phyloP scores from a whole-genome alignment of 2,797 vertebrate genomes.

The Spheniscus humboldti region DNA sequence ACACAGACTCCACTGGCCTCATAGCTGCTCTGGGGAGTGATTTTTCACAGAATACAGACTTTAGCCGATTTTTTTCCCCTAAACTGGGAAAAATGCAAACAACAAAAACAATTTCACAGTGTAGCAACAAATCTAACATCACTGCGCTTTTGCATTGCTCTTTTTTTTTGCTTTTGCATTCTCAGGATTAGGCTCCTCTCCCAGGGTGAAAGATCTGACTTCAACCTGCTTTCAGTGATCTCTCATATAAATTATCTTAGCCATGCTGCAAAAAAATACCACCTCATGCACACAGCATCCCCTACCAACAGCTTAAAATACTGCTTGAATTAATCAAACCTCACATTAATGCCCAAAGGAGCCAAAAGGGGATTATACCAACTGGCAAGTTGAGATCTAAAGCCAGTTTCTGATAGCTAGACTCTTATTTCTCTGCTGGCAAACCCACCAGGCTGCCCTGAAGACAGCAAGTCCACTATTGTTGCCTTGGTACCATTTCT shows the following conservation, averaged over 20 bases:
- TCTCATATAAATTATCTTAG: neutral
- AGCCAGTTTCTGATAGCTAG: neutral
- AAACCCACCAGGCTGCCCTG: neutral
- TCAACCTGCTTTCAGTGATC: neutral
- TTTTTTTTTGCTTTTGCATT: neutral
- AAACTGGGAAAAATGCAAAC: conserved; percentile 8
- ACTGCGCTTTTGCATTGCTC: neutral
- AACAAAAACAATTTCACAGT: neutral
- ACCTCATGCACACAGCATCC: neutral
- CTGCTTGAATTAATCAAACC: neutral
- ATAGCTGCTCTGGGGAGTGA: neutral
- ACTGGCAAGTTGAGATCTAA: neutral
- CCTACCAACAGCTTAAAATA: neutral
- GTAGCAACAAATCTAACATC: neutral
- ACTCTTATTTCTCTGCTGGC: neutral
- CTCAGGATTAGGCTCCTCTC: neutral
- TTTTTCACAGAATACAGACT: conserved; percentile 20
- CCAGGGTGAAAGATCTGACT: neutral
- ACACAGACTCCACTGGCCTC: neutral
- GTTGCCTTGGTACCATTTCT: neutral
- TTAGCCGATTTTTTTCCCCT: neutral
- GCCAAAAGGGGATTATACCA: neutral
- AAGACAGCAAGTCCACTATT: neutral
- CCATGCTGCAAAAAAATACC: neutral
- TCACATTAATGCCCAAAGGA: neutral